These are phyloP conservation scores for Chloropsis cyanopogon DNA, from an alignment of 2,113 vertebrate species.

Conservation along the genomic window DNA sequence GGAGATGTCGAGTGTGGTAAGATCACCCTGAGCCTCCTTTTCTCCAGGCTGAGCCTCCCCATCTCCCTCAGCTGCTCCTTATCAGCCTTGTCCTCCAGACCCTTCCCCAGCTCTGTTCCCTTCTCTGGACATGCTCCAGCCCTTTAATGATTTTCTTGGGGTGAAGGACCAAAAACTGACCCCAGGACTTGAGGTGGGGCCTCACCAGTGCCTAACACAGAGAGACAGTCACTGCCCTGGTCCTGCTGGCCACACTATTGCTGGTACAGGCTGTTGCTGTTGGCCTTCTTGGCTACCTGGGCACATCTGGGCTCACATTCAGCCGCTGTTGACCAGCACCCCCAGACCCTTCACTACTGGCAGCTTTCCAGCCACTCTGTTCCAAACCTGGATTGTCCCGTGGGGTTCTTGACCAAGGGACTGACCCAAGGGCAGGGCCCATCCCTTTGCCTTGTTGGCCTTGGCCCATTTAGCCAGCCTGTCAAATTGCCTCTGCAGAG, in stretches of 20 bases:
- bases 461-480: neutral
- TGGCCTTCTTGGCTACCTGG: neutral
- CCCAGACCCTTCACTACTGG: neutral
- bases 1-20: neutral
- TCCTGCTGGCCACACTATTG: neutral
- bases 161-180: neutral
- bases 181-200: neutral
- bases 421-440: neutral
- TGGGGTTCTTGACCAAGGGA: neutral
- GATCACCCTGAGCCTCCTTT: neutral
- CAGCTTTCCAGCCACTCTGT: neutral
- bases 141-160: neutral
- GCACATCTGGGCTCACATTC: neutral
- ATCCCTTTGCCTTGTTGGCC: neutral
- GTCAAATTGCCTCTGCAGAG: neutral
- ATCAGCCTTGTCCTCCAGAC: neutral
- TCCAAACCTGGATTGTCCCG: neutral
- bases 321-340: neutral
- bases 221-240: neutral
- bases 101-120: neutral
- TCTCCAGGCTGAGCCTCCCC: neutral
- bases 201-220: neutral
- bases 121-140: neutral
- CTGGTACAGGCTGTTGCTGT: neutral
- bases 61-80: neutral